Conservation (phyloP, 2,113 vertebrate species). For the Zootoca vivipara region DNA sequence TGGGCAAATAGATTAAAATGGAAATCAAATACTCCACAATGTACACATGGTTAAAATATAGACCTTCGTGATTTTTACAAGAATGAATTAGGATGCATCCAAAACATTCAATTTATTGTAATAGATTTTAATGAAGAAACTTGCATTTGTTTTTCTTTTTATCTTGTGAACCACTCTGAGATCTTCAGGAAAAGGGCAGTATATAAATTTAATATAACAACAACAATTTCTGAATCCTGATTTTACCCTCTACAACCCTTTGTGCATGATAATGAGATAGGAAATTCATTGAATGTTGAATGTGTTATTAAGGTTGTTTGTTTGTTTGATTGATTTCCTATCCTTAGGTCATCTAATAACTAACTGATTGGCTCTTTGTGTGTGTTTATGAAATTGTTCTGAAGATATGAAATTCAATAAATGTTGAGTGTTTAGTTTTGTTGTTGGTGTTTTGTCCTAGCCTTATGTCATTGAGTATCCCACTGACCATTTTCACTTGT, state of each 20-base stretch:
- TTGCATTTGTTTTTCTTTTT: not conserved
- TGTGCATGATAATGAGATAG: not conserved
- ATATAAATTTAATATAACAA: too few relatives aligned
- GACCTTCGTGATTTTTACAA: not conserved
- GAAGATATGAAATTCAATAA: too few relatives aligned
- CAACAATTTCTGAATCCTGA: not conserved
- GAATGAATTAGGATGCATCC: not conserved
- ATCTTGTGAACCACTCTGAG: too few relatives aligned
- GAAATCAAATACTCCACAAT: not conserved
- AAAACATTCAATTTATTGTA: not conserved
- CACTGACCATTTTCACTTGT: too few relatives aligned
- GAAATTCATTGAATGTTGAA: not conserved
- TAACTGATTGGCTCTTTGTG: too few relatives aligned
- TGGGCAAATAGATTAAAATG: not conserved
- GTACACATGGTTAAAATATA: not conserved
- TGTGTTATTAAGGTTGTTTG: not conserved
- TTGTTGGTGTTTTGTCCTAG: too few relatives aligned
- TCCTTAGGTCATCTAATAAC: too few relatives aligned
- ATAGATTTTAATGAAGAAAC: not conserved
- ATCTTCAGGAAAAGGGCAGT: too few relatives aligned
- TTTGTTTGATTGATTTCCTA: too few relatives aligned
- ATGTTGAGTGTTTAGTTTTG: too few relatives aligned
- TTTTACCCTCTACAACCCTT: not conserved
- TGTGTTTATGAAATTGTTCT: too few relatives aligned
- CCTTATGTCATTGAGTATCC: too few relatives aligned